These are phyloP conservation scores for Agrochola circellaris DNA, from an alignment of 2,888 invertebrate species.

Conservation along the genomic window DNA sequence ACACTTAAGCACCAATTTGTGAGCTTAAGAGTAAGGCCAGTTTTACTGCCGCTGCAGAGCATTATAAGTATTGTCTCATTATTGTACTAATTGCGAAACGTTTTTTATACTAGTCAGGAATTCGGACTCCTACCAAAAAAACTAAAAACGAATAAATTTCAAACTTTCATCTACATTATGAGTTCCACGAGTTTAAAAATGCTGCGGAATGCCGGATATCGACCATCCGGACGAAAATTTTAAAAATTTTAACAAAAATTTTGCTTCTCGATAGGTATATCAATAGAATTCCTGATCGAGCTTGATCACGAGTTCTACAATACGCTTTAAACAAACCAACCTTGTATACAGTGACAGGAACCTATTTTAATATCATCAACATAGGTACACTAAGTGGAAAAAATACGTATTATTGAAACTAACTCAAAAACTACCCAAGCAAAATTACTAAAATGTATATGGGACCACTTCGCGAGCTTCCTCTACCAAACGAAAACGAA, in stretches of 20 bases:
- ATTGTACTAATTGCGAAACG: not conserved
- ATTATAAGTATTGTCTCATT: not conserved
- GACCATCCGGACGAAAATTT: slow-evolving; percentile 31
- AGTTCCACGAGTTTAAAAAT: slow-evolving; percentile 13
- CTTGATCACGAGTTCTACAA: slow-evolving; percentile 37
- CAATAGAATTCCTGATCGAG: slow-evolving; percentile 34
- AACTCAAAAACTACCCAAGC: not conserved
- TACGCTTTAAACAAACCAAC: slow-evolving; percentile 11
- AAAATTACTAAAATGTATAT: not conserved
- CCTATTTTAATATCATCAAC: not conserved
- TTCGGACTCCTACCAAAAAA: slow-evolving; percentile 26
- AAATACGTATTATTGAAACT: not conserved
- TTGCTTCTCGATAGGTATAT: slow-evolving; percentile 13
- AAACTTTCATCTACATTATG: slow-evolving; percentile 38
- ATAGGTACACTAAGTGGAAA: not conserved
- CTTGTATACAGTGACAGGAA: not conserved
- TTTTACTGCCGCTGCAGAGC: too few species aligned
- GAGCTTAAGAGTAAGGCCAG: too few species aligned
- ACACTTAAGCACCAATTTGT: too few species aligned
- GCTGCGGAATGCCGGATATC: slow-evolving; percentile 42
- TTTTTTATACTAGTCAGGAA: slow-evolving; percentile 4
- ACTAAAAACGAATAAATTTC: slow-evolving; percentile 15
- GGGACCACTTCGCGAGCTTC: not conserved
- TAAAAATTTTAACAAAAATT: not conserved
- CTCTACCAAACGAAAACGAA: not conserved